Percentiles rank a stretch among this genome's conserved stretches.
These are phyloP conservation scores for Seira sanloemensis DNA, from an alignment of 2,888 invertebrate species.

Conservation along the genomic window DNA sequence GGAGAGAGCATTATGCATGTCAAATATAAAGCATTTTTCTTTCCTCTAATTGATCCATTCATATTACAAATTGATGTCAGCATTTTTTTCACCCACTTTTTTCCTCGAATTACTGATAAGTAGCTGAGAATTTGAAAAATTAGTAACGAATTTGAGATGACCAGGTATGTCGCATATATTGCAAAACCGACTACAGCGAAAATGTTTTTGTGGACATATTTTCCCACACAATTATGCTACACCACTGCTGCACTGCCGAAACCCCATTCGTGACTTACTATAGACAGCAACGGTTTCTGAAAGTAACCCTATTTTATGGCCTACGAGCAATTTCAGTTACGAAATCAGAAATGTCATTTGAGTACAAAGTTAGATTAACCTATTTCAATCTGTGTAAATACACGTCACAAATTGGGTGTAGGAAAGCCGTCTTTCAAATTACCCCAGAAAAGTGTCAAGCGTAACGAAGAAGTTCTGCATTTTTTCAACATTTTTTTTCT, in stretches of 20 bases:
- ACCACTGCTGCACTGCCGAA: neutral
- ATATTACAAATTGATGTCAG: neutral
- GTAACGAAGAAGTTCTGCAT: constrained; percentile 32
- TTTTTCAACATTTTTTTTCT: neutral
- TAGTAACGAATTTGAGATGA: neutral
- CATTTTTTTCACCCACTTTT: neutral
- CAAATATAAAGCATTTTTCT: neutral
- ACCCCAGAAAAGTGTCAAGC: constrained; percentile 12
- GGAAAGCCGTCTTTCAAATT: neutral
- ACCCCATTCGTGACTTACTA: neutral
- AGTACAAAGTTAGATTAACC: neutral
- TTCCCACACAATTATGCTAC: neutral
- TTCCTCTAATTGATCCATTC: neutral
- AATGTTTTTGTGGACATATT: no score
- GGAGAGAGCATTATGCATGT: neutral
- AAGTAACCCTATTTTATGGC: neutral
- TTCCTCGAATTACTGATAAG: neutral
- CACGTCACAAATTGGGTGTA: neutral
- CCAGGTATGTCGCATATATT: neutral
- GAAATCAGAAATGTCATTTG: neutral
- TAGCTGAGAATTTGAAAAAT: neutral
- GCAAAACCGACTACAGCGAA: neutral
- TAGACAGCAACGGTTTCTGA: neutral
- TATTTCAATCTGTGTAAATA: neutral
- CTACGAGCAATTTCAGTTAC: neutral